phyloP scores from a whole-genome alignment of 2,888 invertebrate species.

The Dusona sp. region DNA sequence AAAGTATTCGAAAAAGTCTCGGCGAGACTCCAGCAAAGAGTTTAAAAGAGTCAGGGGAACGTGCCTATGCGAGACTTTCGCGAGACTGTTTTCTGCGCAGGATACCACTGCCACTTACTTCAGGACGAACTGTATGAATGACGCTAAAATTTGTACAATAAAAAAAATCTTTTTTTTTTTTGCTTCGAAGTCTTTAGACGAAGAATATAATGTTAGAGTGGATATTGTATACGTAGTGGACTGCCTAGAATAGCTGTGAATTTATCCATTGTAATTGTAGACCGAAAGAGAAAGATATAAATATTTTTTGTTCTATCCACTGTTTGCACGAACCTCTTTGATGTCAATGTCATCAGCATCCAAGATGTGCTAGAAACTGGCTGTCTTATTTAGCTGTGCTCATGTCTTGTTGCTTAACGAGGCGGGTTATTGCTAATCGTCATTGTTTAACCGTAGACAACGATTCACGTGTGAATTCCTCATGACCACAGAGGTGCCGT shows the following conservation, averaged over 20 bases:
- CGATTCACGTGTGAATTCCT: conserved; percentile 52
- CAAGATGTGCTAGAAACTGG: conserved; percentile 16
- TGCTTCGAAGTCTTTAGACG: not conserved
- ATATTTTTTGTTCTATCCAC: not conserved
- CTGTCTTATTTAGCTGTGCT: conserved; percentile 15
- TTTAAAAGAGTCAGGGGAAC: too few species aligned
- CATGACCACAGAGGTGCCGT: conserved; percentile 49
- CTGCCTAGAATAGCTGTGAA: conserved; percentile 23
- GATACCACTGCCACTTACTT: not conserved
- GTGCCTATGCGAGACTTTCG: too few species aligned
- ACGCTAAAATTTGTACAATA: not conserved
- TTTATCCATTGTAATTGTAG: conserved; percentile 18
- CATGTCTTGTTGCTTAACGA: conserved; percentile 26
- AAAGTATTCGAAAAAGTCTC: too few species aligned
- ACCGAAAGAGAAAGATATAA: not conserved
- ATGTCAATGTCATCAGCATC: conserved; percentile 4
- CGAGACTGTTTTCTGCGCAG: too few species aligned
- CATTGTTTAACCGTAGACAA: conserved; percentile 1
- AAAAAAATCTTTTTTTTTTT: not conserved
- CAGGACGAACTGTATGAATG: not conserved
- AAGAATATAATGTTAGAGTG: not conserved
- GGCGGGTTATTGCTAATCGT: conserved; percentile 21
- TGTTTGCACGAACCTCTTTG: conserved; percentile 22
- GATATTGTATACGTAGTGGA: conserved; percentile 23
- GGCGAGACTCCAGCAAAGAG: too few species aligned